Conservation (phyloP, 1,140 invertebrate species). For the Drosophila parvula region DNA sequence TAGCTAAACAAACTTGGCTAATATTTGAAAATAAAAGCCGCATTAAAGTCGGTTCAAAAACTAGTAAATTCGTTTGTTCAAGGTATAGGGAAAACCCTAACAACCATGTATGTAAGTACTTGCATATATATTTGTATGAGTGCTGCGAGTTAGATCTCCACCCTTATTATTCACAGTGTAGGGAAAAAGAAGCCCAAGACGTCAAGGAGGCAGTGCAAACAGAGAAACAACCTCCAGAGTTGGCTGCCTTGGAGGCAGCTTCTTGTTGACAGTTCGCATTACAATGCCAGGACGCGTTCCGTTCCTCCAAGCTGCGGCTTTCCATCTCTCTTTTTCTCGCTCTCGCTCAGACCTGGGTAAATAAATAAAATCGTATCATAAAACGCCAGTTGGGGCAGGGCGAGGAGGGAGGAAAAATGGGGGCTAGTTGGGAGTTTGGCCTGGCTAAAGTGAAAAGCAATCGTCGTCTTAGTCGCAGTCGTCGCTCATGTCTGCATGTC, state of each 20-base stretch:
- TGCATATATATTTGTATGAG: background rate
- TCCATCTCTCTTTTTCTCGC: background rate
- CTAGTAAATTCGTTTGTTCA: background rate
- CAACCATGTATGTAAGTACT: too few relatives aligned
- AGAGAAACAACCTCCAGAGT: slow-evolving; percentile 47
- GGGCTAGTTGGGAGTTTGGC: slow-evolving; percentile 10
- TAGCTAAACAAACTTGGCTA: background rate
- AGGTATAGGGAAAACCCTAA: background rate
- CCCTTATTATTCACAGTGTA: slow-evolving; percentile 1
- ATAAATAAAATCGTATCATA: slow-evolving; percentile 80
- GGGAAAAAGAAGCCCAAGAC: slow-evolving; percentile 1
- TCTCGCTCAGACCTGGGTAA: slow-evolving; percentile 51
- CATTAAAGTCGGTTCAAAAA: too few relatives aligned
- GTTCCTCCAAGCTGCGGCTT: slow-evolving; percentile 43
- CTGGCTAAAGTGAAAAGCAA: slow-evolving; percentile 72
- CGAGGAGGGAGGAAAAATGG: background rate
- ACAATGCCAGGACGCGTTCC: slow-evolving; percentile 71
- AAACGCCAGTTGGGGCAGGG: slow-evolving; percentile 49
- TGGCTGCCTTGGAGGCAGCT: slow-evolving; percentile 63
- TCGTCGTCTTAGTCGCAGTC: slow-evolving; percentile 59
- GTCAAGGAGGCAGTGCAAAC: slow-evolving; percentile 30
- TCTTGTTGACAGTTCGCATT: slow-evolving; percentile 79
- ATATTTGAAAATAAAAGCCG: background rate
- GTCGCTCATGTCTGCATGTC: slow-evolving; percentile 67
- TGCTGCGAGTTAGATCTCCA: background rate